Base-by-base conservation (phyloP, 1,140 invertebrate species). In the Bacillus rossius region DNA sequence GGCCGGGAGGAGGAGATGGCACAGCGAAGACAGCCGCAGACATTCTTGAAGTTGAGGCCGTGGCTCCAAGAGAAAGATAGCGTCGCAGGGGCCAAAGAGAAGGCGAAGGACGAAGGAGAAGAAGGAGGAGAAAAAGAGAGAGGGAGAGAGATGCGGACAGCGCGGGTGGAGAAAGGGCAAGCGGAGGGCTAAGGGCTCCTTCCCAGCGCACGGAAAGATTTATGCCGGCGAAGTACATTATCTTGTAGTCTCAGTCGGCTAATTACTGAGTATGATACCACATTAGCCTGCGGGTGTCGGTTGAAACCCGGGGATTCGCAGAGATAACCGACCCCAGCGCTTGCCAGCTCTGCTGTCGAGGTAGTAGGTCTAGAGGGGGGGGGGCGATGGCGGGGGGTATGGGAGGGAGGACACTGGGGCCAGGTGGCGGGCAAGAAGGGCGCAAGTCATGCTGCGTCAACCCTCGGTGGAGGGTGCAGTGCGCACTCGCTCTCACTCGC, bases 161-260 rank as follows among this genome's bases (percentile, higher is more conserved):
- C n/a, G 23, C 20, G 19, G 50, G 13, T 37, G 10, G 48, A 50
- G 48, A 50, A 50, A 29, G 48, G 37, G 48, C n/a, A 50, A 54
- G 52, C 14, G 38, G 3, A 52, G 7, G 26, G 51, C 37, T 16
- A 40, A 38, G 25, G 37, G 52, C 52, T 54, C 16, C 52, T 54
- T 34, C 52, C 41, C 29, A 34, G 29, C 41, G 52, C 52, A 54
- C 52, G 62, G 65, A 73, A 76, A 75, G 74, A 76, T 76, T 76
- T 75, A 76, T 72, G 71, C 72, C 64, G 67, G 70, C 61, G 71
- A 74, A 76, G 74, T 76, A 76, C 74, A 76, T 76, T 76, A 76
- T 76, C 74, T 76, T 76, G 74, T 76, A 76, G 73, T 74, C 74
- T 75, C 73, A 75, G 73, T 73, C 73, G 73, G 69, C 73, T 76